Percentiles rank a stretch among this genome's conserved stretches.
phyloP scores from a whole-genome alignment of 2,888 invertebrate species.

The Temnothorax ravouxi region DNA sequence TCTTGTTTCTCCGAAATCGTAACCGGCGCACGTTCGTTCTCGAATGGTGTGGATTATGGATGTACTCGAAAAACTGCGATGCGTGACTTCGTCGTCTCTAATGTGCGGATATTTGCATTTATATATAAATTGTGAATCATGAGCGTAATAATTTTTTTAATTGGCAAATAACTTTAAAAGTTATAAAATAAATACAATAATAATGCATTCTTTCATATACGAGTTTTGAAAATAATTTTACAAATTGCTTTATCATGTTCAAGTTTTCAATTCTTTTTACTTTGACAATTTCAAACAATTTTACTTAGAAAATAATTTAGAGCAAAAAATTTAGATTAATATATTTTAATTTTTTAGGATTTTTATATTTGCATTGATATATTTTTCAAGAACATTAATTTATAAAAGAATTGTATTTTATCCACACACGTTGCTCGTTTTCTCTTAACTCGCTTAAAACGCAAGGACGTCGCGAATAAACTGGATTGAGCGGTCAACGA shows the following conservation, averaged over 20 bases:
- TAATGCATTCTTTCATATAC: neutral
- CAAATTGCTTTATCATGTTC: neutral
- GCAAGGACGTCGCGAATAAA: conserved; percentile 24
- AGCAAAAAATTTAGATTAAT: neutral
- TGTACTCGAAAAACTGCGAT: conserved; percentile 17
- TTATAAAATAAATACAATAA: neutral
- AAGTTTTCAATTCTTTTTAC: neutral
- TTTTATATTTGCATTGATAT: neutral
- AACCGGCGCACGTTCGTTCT: conserved; percentile 56
- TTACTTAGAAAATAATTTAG: neutral
- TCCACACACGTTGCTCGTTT: neutral
- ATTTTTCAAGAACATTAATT: neutral
- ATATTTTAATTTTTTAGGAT: neutral
- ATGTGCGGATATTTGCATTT: neutral
- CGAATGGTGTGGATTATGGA: neutral
- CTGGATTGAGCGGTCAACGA: conserved; percentile 54
- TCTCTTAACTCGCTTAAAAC: neutral
- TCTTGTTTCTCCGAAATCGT: conserved; percentile 56
- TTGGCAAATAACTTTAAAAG: neutral
- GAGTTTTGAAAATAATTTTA: conserved; percentile 1
- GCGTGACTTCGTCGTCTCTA: neutral
- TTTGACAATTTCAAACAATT: neutral
- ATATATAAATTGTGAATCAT: neutral
- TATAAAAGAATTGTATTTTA: conserved; percentile 13
- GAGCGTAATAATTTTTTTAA: conserved; percentile 1